Conservation (phyloP, 2,888 invertebrate genomes). For the Drosophila ochracea region DNA sequence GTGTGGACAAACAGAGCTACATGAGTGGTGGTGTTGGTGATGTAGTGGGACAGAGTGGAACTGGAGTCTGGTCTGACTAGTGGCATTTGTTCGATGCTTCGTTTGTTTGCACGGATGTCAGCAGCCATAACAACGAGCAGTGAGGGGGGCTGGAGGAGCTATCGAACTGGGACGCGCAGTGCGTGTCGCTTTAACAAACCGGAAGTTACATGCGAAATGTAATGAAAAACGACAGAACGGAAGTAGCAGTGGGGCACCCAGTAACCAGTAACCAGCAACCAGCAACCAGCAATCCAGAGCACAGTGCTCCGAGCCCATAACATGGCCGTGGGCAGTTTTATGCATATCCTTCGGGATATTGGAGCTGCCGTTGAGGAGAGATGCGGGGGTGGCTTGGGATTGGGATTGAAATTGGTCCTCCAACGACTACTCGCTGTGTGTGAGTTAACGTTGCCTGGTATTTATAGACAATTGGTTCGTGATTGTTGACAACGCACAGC, state of each 20-base stretch:
- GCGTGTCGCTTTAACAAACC: slow-evolving; percentile 81
- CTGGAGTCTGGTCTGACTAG: slow-evolving; percentile 52
- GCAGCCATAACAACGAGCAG: slow-evolving; percentile 65
- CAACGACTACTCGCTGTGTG: slow-evolving; percentile 40
- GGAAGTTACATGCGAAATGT: slow-evolving; percentile 79
- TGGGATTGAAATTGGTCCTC: slow-evolving; percentile 5
- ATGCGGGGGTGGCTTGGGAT: background rate
- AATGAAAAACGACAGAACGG: slow-evolving; percentile 79
- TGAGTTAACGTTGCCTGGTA: slow-evolving; percentile 73
- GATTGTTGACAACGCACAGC: slow-evolving; percentile 76
- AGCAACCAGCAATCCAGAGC: slow-evolving; percentile 15
- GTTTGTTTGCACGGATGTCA: slow-evolving; percentile 75
- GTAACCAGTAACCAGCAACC: slow-evolving; percentile 5
- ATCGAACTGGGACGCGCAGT: slow-evolving; percentile 56
- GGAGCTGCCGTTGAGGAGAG: background rate
- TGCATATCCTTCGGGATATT: slow-evolving; percentile 46
- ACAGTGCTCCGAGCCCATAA: slow-evolving; percentile 15
- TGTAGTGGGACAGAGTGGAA: background rate
- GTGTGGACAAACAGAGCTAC: slow-evolving; percentile 69
- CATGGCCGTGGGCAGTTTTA: slow-evolving; percentile 45
- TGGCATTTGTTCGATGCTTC: slow-evolving; percentile 51
- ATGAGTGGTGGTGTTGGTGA: background rate
- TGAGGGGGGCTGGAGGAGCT: background rate
- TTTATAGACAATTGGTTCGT: slow-evolving; percentile 81
- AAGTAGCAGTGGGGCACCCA: slow-evolving; percentile 67